phyloP scores from a whole-genome alignment of 1,140 invertebrate genomes.

The Drosophila micromelanica region DNA sequence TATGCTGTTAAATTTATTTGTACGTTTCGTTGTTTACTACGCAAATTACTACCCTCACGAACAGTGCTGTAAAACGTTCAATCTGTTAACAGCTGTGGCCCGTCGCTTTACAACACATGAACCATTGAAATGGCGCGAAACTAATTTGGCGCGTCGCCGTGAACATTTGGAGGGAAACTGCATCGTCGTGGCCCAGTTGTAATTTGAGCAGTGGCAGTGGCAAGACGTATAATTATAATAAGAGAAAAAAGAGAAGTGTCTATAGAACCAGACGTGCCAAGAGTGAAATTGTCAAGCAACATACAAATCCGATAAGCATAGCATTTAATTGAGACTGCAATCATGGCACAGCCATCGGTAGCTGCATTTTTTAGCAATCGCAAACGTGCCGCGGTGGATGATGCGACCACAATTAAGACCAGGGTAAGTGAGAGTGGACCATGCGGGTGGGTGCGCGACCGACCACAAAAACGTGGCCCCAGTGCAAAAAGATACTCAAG shows the following conservation, averaged over 20 bases:
- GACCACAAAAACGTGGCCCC: conserved; percentile 26
- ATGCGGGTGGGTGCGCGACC: conserved; percentile 78
- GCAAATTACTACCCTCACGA: conserved; percentile 5
- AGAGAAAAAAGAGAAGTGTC: conserved; percentile 18
- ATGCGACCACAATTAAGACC: conserved; percentile 86
- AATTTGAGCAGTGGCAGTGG: conserved; percentile 67
- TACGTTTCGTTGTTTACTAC: conserved; percentile 1
- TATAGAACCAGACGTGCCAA: conserved; percentile 48
- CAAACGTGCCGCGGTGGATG: conserved; percentile 88
- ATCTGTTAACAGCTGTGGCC: conserved; percentile 44
- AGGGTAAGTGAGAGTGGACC: conserved; percentile 84
- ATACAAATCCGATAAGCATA: conserved; percentile 34
- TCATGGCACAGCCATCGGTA: conserved; percentile 89
- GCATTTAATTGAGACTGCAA: conserved; percentile 44
- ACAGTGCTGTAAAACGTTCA: conserved; percentile 18
- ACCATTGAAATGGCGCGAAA: conserved; percentile 30
- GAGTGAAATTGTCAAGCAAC: conserved; percentile 49
- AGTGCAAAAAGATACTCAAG: conserved; percentile 2
- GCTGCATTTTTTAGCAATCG: conserved; percentile 89
- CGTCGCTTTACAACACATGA: conserved; percentile 31
- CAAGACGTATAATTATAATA: conserved; percentile 53
- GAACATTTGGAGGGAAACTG: conserved; percentile 73
- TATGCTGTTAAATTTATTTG: neutral
- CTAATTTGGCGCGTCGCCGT: conserved; percentile 62
- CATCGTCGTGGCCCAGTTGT: conserved; percentile 71